Base-by-base conservation (phyloP, 1,140 invertebrate genomes). In the Saccostrea echinata region DNA sequence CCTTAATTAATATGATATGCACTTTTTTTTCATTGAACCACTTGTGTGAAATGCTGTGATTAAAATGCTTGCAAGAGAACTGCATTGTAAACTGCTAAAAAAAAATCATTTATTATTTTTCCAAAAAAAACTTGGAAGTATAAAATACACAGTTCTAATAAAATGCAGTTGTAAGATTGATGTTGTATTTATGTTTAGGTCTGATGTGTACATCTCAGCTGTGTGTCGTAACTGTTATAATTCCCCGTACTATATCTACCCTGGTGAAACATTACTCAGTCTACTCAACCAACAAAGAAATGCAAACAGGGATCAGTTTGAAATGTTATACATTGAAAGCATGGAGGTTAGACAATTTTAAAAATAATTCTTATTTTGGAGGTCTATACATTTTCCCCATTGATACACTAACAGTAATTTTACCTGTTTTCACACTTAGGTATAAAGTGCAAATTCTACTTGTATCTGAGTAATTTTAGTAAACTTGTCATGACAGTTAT, bases 151-250 rank as follows among this genome's bases (percentile, higher is more conserved):
- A 43, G 6, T 43, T 43, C 43, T 8, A 6, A 43, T 43, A 43
- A 43, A 43, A 6, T 43, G 43, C 9, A 8, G 9, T 9, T 43
- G 6, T 1, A 0, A 8, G 9, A 43, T 43, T 43, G 43, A 11
- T 76, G 21, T 16, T 83, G 57, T 86, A 13, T 81, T 21, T 30
- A 85, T 51, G 61, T 84, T 86, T 88, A 92, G 91, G 89, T 88
- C 91, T 53, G 90, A 92, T 88, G 88, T 91, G 21, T 90, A 87
- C 81, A 64, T 90, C 1, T 88, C 90, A 80, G 91, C 85, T 12
- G 88, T 91, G 1, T 80, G 87, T 76, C 27, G 30, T 13, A 71
- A 86, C 35, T 68, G 76, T 82, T 21, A 68, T 33, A 43, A 57
- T 71, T 55, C 55, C 12, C 33, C 53, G 3, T 86, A 84, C n/a